phyloP scores from a whole-genome alignment of 2,888 invertebrate genomes.

The Meloe dianella region DNA sequence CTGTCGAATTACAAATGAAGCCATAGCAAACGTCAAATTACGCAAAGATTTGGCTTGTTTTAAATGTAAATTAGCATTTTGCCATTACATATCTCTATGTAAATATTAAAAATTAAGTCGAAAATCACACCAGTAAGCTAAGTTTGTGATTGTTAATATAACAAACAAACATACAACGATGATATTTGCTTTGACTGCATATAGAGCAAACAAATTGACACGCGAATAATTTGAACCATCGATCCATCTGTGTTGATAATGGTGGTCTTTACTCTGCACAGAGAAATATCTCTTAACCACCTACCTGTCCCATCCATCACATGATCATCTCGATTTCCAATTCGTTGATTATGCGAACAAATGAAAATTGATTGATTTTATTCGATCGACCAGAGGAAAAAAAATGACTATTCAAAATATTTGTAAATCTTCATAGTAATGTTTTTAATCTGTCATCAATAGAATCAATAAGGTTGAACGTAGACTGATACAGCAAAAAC shows the following conservation, averaged over 20 bases:
- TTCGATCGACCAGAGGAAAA: not conserved
- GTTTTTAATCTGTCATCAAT: not conserved
- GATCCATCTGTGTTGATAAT: not conserved
- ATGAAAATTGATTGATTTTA: constrained; percentile 8
- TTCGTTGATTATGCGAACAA: not conserved
- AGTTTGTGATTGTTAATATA: not conserved
- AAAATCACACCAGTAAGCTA: not conserved
- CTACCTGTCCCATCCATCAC: constrained; percentile 20
- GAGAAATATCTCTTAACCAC: constrained; percentile 8
- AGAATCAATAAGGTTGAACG: no score
- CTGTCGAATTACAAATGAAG: not conserved
- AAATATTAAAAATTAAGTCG: not conserved
- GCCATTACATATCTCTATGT: not conserved
- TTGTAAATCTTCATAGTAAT: not conserved
- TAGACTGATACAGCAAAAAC: no score
- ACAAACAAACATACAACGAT: constrained; percentile 2
- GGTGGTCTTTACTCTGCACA: not conserved
- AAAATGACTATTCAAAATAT: not conserved
- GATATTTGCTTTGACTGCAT: not conserved
- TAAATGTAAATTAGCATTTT: not conserved
- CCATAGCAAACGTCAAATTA: not conserved
- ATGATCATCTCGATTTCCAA: constrained; percentile 16
- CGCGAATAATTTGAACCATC: not conserved
- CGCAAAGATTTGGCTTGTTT: no score
- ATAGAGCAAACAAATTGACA: not conserved